Percentiles rank a stretch among this genome's conserved stretches.
Conservation (phyloP, 2,113 vertebrate species). For the human (Homo sapiens) region GRCh38 chr3:152470001-152470500, state of each 20-base stretch:
- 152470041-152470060: background rate
- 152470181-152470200: constrained; percentile 2
- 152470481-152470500: background rate
- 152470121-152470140: background rate
- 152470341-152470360: background rate
- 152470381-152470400: background rate
- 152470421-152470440: background rate
- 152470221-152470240: background rate
- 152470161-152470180: background rate
- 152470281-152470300: background rate
- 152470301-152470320: background rate
- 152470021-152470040: background rate
- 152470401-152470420: background rate
- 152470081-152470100: background rate
- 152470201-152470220: background rate
- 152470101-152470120: background rate
- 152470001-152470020: background rate
- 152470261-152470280: background rate
- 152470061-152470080: background rate
- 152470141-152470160: background rate
- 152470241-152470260: background rate
- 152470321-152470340: background rate
- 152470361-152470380: background rate
- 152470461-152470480: background rate
- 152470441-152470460: constrained; percentile 27